Percentiles rank a stretch among this genome's conserved stretches.
Conservation (phyloP, 2,888 invertebrate species). For the Choristoneura rosaceana region DNA sequence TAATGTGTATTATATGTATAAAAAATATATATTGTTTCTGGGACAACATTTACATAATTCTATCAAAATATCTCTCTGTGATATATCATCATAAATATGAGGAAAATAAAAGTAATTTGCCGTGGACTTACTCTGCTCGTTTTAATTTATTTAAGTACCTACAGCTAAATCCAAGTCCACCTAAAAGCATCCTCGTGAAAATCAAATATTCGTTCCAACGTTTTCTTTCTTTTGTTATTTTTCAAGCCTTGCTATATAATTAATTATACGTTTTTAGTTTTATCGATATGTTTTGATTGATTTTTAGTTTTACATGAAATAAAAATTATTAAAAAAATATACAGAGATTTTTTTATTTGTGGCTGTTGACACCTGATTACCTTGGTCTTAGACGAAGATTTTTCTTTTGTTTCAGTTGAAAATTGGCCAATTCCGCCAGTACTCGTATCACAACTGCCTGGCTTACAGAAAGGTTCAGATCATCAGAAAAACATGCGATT, state of each 20-base stretch:
- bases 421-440: constrained; percentile 69
- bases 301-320: no score
- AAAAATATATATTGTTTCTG: no score
- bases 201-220: constrained; percentile 8
- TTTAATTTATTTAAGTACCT: not conserved
- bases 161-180: not conserved
- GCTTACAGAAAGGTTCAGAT: constrained; percentile 82
- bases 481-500: constrained; percentile 81
- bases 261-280: no score
- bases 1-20: no score
- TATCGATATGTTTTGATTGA: no score
- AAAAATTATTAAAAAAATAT: no score
- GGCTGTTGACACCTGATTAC: no score
- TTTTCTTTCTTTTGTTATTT: constrained; percentile 47
- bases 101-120: not conserved
- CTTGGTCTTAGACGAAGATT: no score
- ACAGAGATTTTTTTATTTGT: no score
- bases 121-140: not conserved
- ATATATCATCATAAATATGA: not conserved
- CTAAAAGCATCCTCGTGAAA: not conserved
- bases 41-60: no score
- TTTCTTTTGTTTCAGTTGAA: constrained; percentile 58
- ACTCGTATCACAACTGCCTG: constrained; percentile 89
- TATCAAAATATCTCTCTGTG: not conserved
- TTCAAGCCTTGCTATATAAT: no score